phyloP scores from a whole-genome alignment of 35 echinoderm and acorn worm genomes.

The Heliocidaris tuberculata region DNA sequence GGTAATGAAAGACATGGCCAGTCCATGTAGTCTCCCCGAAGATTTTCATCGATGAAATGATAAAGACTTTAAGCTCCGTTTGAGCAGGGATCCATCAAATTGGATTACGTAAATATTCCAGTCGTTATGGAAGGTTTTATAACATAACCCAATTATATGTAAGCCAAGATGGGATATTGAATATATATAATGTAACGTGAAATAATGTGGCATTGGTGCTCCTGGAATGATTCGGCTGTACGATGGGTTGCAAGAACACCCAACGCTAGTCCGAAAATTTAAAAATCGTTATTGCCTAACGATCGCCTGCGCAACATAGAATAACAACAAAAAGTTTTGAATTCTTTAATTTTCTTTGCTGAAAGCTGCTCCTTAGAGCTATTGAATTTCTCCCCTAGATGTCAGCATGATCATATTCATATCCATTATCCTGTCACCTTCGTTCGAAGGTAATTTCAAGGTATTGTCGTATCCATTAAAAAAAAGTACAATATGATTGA shows the following conservation, averaged over 20 bases:
- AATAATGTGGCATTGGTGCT: conserved; percentile 2
- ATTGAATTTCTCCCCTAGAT: too few relatives aligned
- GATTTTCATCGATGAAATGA: neutral
- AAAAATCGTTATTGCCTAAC: neutral
- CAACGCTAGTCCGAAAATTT: neutral
- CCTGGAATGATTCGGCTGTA: neutral
- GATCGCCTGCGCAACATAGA: neutral
- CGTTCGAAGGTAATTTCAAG: too few relatives aligned
- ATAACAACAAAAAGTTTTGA: too few relatives aligned
- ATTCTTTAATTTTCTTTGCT: too few relatives aligned
- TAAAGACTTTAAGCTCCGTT: conserved; percentile 24
- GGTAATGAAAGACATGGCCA: neutral
- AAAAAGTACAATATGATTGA: too few relatives aligned
- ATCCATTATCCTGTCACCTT: too few relatives aligned
- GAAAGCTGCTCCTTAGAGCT: too few relatives aligned
- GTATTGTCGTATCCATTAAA: too few relatives aligned
- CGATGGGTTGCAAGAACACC: neutral
- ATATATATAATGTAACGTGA: neutral
- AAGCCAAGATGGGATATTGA: neutral
- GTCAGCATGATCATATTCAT: too few relatives aligned
- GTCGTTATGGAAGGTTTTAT: neutral
- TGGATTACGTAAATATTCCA: conserved; percentile 44
- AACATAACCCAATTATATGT: conserved; percentile 11
- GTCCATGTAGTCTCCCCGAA: neutral
- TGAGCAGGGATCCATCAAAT: conserved; percentile 38